Base-by-base conservation (phyloP, 2,797 vertebrate species). In the Platyrinchus mystaceus region DNA sequence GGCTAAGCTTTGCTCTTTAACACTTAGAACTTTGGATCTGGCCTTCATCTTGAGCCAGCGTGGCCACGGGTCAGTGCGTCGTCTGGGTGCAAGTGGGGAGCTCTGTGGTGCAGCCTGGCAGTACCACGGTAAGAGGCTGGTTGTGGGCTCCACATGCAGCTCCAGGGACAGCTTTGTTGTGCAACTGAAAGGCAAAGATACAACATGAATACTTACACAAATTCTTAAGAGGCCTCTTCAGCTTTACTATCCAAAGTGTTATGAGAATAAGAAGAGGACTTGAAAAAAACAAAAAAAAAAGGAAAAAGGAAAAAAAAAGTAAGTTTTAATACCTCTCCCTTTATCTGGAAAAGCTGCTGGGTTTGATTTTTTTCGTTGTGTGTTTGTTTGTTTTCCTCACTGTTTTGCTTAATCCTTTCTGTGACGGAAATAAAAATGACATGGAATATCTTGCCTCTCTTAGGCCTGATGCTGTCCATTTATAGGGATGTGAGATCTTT, bases 381-480 rank as follows among this genome's bases (percentile, higher is more conserved):
- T 47, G 14, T 12, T 49, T 47, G 20, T n/a, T 79, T 58, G n/a
- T 55, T 63, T 30, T 14, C 5, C 24, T 62, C 26, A 3, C 2
- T 2, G 14, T 83, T 93, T 90, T 84, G 34, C 55, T 93, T 91
- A 92, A 92, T 92, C 73, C 66, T 9, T 89, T 26, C 22, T 7
- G 3, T 74, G 46, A 47, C 55, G 88, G 67, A 81, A 86, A 67
- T 66, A 28, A 36, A 64, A 83, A 46, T 43, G 27, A 49, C 7
- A 24, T 32, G 60, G 28, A 52, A 3, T 68, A 7, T 66, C 63
- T 75, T 66, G 34, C 18, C 41, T 86, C 39, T 80, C 20, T 27
- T 41, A 46, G 52, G 22, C 30, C 70, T 84, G 59, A 53, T 90
- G 46, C 27, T 70, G 34, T 49, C 69, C 26, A 1, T 64, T 84